Evolutionary conservation across 1,140 invertebrate species (phyloP).

Genomic region (Proctacanthus coquilletti): DNA sequence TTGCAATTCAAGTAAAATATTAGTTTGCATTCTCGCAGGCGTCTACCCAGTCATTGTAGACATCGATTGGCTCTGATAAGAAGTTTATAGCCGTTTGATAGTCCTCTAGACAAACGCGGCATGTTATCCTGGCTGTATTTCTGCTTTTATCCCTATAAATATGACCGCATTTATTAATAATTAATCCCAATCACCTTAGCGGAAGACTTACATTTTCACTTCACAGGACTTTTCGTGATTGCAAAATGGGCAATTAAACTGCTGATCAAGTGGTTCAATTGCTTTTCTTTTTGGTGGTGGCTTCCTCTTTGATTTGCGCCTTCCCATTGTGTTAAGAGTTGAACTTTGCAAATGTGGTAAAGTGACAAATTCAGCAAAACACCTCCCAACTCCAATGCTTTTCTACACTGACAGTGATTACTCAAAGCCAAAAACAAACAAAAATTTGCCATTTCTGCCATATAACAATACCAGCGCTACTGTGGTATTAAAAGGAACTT

Average conservation of each 20-base stretch:
- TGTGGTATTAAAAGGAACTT: too few species aligned
- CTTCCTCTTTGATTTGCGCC: constrained; percentile 93
- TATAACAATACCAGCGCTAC: too few species aligned
- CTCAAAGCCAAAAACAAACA: too few species aligned
- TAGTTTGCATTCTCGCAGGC: constrained; percentile 89
- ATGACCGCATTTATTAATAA: constrained; percentile 9
- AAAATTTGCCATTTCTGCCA: too few species aligned
- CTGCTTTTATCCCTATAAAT: constrained; percentile 77
- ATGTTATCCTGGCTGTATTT: constrained; percentile 86
- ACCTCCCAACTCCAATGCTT: too few species aligned
- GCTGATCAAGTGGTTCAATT: constrained; percentile 83
- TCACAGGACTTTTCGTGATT: constrained; percentile 99
- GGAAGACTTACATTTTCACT: constrained; percentile 85
- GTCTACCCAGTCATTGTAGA: constrained; percentile 99
- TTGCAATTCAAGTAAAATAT: too few species aligned
- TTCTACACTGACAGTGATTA: too few species aligned
- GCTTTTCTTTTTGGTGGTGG: constrained; percentile 88
- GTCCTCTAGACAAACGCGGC: constrained; percentile 89
- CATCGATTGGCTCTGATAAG: constrained; percentile 93
- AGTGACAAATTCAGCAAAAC: too few species aligned
- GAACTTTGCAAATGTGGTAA: too few species aligned
- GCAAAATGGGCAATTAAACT: constrained; percentile 99
- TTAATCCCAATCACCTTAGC: constrained; percentile 3
- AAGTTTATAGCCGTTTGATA: constrained; percentile 95
- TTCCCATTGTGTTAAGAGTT: constrained; percentile 87